Conservation (phyloP, 2,888 invertebrate species). For the Ceramica pisi region DNA sequence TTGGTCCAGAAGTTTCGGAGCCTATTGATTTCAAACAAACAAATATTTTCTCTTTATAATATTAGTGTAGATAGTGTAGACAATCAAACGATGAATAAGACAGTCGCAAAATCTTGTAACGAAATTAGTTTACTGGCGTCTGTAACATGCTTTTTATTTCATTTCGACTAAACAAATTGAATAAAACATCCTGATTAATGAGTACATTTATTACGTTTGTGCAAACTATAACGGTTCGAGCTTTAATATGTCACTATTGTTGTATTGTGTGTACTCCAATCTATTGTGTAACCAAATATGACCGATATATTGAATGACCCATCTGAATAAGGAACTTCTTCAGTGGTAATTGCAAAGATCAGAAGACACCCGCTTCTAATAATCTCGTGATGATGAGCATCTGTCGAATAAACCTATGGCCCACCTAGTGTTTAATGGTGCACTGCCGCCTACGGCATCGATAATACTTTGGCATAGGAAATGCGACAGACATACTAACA, state of each 20-base stretch:
- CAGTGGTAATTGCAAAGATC: conserved; percentile 10
- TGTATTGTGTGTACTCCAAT: conserved; percentile 28
- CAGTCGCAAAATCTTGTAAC: background rate
- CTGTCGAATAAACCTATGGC: background rate
- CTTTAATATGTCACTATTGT: conserved; percentile 36
- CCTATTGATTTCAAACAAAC: too few species aligned
- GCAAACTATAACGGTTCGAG: conserved; percentile 5
- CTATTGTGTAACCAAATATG: conserved; percentile 37
- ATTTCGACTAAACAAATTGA: conserved; percentile 13
- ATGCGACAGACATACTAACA: background rate
- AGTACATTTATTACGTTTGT: conserved; percentile 16
- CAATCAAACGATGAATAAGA: background rate
- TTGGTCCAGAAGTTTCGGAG: too few species aligned
- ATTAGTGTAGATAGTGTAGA: too few species aligned
- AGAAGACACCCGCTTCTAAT: background rate
- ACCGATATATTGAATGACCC: conserved; percentile 17
- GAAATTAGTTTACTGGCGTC: background rate
- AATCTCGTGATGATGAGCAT: background rate
- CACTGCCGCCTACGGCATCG: background rate
- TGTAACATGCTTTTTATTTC: background rate
- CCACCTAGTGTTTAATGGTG: too few species aligned
- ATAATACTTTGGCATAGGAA: too few species aligned
- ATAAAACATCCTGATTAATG: conserved; percentile 1
- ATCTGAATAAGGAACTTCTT: conserved; percentile 11
- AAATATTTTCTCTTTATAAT: too few species aligned